phyloP scores from a whole-genome alignment of 2,888 invertebrate genomes.

The Zootermopsis nevadensis region DNA sequence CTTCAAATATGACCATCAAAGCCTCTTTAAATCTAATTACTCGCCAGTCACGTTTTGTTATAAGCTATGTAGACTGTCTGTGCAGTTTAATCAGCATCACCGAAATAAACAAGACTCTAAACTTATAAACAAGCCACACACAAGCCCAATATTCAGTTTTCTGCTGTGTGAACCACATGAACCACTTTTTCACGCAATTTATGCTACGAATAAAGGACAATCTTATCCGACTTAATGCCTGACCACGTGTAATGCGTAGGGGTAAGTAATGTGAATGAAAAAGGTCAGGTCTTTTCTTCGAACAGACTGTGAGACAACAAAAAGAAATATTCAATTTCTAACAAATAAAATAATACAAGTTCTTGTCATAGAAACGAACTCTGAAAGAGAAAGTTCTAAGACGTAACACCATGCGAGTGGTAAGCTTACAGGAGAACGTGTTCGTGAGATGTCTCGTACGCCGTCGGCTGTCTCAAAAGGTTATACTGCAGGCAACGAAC shows the following conservation, averaged over 20 bases:
- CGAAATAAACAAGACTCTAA: no score
- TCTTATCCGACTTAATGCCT: conserved; percentile 3
- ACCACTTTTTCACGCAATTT: not conserved
- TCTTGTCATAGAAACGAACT: not conserved
- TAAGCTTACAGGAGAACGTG: not conserved
- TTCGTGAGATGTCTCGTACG: not conserved
- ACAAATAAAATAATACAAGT: not conserved
- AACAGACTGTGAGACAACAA: not conserved
- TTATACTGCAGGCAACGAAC: no score
- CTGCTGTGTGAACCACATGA: not conserved
- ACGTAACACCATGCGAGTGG: not conserved
- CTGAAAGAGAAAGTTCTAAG: not conserved
- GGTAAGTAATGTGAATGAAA: not conserved
- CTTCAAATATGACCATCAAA: no score
- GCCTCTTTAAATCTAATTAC: no score
- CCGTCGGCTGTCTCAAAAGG: not conserved
- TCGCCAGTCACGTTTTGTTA: no score
- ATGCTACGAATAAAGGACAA: not conserved
- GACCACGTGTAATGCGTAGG: conserved; percentile 12
- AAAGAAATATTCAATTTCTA: not conserved
- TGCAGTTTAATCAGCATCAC: no score
- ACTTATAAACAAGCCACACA: no score
- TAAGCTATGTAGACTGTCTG: no score
- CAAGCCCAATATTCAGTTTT: no score
- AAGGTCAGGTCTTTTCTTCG: not conserved